Evolutionary conservation across 2,888 invertebrate genomes (phyloP).

Genomic region (Nudaria mundana): DNA sequence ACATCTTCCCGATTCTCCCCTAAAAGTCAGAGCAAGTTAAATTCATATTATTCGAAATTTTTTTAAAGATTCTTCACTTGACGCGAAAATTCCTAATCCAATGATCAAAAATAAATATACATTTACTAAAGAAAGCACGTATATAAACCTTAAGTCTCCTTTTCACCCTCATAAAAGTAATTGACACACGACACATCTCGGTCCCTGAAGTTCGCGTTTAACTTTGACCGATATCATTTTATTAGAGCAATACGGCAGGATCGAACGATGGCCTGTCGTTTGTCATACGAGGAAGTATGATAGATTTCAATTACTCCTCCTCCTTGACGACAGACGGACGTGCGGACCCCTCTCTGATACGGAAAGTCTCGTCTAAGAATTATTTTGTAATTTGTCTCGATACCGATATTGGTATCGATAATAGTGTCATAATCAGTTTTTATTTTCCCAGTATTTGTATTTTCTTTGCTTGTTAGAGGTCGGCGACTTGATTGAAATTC

Average conservation of each 20-base stretch:
- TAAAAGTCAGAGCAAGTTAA: too few species aligned
- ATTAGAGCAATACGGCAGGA: conserved; percentile 15
- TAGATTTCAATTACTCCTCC: conserved; percentile 61
- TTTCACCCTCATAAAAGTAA: neutral
- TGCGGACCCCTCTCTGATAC: conserved; percentile 14
- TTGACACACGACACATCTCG: conserved; percentile 1
- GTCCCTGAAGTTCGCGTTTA: conserved; percentile 12
- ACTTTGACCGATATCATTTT: conserved; percentile 19
- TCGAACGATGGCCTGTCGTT: conserved; percentile 43
- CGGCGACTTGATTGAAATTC: too few species aligned
- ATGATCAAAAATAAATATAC: neutral
- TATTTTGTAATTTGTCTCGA: conserved; percentile 40
- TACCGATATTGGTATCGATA: conserved; percentile 37
- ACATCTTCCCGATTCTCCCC: too few species aligned
- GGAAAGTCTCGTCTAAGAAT: conserved; percentile 33
- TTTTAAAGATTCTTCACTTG: neutral
- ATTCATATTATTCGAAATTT: neutral
- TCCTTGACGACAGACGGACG: conserved; percentile 9
- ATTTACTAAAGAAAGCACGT: neutral
- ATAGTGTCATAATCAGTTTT: too few species aligned
- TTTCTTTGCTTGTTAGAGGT: too few species aligned
- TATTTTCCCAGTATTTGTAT: too few species aligned
- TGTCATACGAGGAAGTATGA: conserved; percentile 49
- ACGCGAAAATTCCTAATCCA: neutral
- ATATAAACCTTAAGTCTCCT: neutral